Evolutionary conservation across 2,888 invertebrate genomes (phyloP), one percentile per base, ranked within the genome.

Genomic region (Aleiodes leptofemur): DNA sequence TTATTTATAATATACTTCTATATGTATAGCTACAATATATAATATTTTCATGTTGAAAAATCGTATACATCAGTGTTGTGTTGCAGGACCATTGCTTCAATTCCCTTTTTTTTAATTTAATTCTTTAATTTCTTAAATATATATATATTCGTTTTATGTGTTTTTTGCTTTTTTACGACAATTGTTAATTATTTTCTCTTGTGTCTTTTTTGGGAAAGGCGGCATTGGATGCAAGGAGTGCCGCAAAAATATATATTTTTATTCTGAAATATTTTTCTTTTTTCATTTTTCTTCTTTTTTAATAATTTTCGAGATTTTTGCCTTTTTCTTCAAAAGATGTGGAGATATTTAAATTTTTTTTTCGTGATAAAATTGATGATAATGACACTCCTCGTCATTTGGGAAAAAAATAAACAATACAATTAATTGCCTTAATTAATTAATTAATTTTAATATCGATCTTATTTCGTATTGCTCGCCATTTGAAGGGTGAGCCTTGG

Each of bases 41-140:
- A 85, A 87, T 87, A 88, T 89, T 88, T 88, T 83, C 87, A 87
- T 88, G 88, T 90, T 90, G 90, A 89, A 90, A 90, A 90, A 90
- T 90, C 90, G 90, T 90, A 90, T 90, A 90, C 90, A 90, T 90
- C 89, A 90, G 88, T 89, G 89, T 90, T 87, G 88, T 87, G 89
- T 90, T 87, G 87, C 88, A 87, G 86, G 88, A 87, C 87, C 87
- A 87, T 87, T 87, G 86, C 86, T 88, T 88, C 84, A 82, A 81
- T 83, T 82, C 83, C 80, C 78, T 82, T 79, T 77, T 72, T 76
- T 80, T 69, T 75, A 64, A 73, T 69, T 80, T 77, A 79, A 74
- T 79, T 77, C 73, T 55, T 68, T 70, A 38, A 64, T 69, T 73
- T 50, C 38, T 73, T 74, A 68, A 68, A 68, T 68, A 68, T 68